Base-by-base conservation (phyloP, 2,888 invertebrate genomes). In the Lamellibrachia columna region DNA sequence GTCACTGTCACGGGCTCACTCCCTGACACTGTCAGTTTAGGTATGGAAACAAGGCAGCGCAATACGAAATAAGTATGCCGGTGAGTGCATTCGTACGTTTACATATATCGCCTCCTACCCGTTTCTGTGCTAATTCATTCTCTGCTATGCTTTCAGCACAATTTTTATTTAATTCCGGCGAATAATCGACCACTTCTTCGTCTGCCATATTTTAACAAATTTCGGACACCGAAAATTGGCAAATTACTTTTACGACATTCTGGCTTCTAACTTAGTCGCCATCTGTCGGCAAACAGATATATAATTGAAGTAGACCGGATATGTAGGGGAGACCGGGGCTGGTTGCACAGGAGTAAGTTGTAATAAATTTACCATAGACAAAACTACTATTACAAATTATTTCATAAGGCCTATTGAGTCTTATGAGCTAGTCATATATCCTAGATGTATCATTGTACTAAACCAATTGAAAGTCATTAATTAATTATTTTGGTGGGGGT, bases 71-170 rank as follows among this genome's bases (percentile, higher is more conserved):
- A 75, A 75, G 22, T 75, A 75, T 75, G 0, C 75, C 75, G 75
- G 22, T 75, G 75, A 15, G 22, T 75, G 75, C 75, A 75, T 75
- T 75, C 22, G 6, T 75, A 15, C 22, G 22, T 22, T 58, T 11
- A 75, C 75, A 75, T 75, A 75, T 75, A 75, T 75, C 75, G 75
- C 75, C n/a, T 75, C 75, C n/a, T n/a, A 75, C 75, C 75, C 75
- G 75, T n/a, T 75, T 75, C n/a, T 75, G 75, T 75, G 75, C 22
- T 75, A 75, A 75, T 75, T 75, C 75, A 75, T 75, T 75, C 75
- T 75, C 75, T 75, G 75, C n/a, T 75, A 75, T 75, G 75, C 75
- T 75, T 75, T 75, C 75, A 75, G 75, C 75, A 75, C 75, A 22
- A 75, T 75, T 75, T 75, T 75, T 15, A 75, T 22, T 75, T 75